These are phyloP conservation scores for Lasioglossum albipes DNA, from an alignment of 1,140 invertebrate genomes.

Conservation along the genomic window DNA sequence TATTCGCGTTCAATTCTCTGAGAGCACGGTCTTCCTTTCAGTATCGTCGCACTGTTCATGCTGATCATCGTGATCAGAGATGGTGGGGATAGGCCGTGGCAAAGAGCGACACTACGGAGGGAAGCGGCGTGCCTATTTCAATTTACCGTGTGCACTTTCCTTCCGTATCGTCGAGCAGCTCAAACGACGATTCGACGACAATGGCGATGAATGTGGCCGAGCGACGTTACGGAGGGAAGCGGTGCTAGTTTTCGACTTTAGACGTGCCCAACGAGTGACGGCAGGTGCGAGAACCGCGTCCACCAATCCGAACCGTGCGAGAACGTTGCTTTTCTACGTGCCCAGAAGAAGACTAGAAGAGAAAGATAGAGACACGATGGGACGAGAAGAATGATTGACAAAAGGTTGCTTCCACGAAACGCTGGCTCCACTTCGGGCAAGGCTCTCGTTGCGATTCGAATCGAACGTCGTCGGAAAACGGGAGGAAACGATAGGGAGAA, in stretches of 20 bases:
- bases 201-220: not conserved
- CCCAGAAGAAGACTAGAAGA: not conserved
- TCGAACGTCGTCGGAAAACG: not conserved
- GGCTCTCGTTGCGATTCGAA: not conserved
- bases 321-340: not conserved
- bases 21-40: no score
- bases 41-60: no score
- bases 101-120: no score
- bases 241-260: not conserved
- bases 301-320: not conserved
- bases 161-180: no score
- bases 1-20: no score
- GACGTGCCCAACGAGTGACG: slow-evolving; percentile 13
- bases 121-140: no score
- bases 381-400: not conserved
- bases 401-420: no score
- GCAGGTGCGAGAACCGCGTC: not conserved
- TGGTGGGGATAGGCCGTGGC: no score
- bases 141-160: no score
- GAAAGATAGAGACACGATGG: not conserved
- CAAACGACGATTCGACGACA: no score
- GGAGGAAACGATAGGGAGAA: not conserved
- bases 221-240: no score
- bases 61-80: no score
- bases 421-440: not conserved